Conservation (phyloP, 2,888 invertebrate genomes). For the Brachypalpus laphriformis region DNA sequence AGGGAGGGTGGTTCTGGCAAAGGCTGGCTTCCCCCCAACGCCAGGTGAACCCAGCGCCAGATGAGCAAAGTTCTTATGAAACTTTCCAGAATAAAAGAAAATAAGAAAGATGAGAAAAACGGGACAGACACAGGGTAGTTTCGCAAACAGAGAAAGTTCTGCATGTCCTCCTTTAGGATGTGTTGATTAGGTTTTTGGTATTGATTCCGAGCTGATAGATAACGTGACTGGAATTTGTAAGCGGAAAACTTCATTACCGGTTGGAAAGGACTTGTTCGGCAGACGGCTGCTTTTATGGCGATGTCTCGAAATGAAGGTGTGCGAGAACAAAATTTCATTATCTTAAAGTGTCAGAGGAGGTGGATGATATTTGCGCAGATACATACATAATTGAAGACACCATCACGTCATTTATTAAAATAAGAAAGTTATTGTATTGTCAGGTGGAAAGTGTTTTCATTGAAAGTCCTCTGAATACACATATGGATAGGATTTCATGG, state of each 20-base stretch:
- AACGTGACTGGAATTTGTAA: conserved; percentile 78
- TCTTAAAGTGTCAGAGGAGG: conserved; percentile 50
- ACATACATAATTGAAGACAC: conserved; percentile 59
- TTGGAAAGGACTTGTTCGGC: conserved; percentile 57
- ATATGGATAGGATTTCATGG: neutral
- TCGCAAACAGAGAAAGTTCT: conserved; percentile 71
- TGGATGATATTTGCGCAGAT: conserved; percentile 13
- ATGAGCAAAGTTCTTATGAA: conserved; percentile 55
- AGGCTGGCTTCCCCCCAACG: neutral
- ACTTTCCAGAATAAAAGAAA: conserved; percentile 32
- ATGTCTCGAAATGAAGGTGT: conserved; percentile 47
- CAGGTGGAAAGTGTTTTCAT: neutral
- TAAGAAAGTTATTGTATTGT: conserved; percentile 45
- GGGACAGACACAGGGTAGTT: conserved; percentile 61
- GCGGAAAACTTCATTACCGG: conserved; percentile 60
- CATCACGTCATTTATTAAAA: conserved; percentile 70
- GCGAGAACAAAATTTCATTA: conserved; percentile 65
- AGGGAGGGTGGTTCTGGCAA: conserved; percentile 61
- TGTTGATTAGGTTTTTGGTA: conserved; percentile 79
- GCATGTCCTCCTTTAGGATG: conserved; percentile 74
- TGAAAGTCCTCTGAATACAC: too few species aligned
- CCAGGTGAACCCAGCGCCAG: conserved; percentile 55
- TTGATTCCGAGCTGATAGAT: conserved; percentile 80
- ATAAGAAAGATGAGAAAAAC: neutral
- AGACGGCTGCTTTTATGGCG: conserved; percentile 61